These are phyloP conservation scores for Slavum lentiscoides DNA, from an alignment of 2,888 invertebrate species.

Conservation along the genomic window DNA sequence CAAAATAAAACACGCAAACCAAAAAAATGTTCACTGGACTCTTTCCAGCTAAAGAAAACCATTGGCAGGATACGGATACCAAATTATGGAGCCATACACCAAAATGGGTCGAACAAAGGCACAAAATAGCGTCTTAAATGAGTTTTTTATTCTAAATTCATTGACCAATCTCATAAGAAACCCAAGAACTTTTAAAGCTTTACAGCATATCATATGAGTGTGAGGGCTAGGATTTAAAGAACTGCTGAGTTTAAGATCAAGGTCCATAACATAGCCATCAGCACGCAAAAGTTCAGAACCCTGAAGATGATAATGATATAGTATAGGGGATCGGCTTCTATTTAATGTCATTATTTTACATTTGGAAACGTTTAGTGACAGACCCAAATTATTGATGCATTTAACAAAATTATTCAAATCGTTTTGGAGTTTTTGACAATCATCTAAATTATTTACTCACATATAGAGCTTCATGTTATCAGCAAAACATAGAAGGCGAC, in stretches of 20 bases:
- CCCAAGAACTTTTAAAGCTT: neutral
- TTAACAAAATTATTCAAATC: neutral
- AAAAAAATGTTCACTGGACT: no score
- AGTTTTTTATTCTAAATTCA: neutral
- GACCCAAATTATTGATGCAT: neutral
- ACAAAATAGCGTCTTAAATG: neutral
- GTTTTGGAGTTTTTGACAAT: neutral
- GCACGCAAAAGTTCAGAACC: no score
- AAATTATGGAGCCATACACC: neutral
- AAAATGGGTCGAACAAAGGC: neutral
- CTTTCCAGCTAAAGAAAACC: no score
- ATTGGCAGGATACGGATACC: neutral
- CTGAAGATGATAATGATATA: no score
- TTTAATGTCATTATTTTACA: neutral
- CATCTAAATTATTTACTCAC: no score
- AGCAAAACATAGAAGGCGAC: no score
- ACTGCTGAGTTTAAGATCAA: no score
- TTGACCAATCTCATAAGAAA: neutral
- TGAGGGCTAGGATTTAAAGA: no score
- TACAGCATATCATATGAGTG: neutral
- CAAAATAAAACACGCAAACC: no score
- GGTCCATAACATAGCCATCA: no score
- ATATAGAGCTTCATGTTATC: no score
- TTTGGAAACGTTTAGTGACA: neutral
- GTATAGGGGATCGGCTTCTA: no score